Conservation (phyloP, 2,113 vertebrate species). For the Spheniscus mendiculus region DNA sequence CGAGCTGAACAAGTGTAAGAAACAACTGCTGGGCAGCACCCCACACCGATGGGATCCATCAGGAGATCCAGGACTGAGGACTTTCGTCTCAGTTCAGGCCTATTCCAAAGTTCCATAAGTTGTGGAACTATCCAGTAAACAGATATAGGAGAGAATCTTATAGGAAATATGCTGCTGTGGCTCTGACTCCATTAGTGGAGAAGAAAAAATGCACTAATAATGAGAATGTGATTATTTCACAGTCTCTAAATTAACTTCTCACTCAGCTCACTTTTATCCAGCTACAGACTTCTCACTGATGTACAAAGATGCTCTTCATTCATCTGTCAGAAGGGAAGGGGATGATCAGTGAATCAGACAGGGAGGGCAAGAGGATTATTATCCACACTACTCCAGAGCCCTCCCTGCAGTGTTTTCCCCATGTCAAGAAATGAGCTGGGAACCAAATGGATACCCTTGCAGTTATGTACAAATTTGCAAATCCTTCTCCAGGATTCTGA, state of each 20-base stretch:
- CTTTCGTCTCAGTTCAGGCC: background rate
- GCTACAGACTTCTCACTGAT: background rate
- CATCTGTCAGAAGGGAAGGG: background rate
- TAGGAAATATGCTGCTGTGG: background rate
- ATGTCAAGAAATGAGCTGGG: background rate
- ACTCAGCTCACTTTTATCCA: background rate
- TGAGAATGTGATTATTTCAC: background rate
- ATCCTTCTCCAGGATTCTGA: background rate
- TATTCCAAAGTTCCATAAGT: background rate
- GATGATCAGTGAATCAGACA: background rate
- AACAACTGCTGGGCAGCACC: background rate
- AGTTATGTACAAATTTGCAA: background rate
- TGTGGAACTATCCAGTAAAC: background rate
- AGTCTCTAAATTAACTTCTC: background rate
- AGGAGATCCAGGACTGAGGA: background rate
- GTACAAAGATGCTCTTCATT: background rate
- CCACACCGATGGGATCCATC: background rate
- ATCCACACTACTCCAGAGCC: background rate
- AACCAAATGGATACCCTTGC: background rate
- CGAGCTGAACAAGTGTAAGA: background rate
- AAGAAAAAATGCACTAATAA: background rate
- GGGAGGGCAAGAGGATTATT: background rate
- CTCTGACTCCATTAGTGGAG: background rate
- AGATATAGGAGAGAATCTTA: background rate
- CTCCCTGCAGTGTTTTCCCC: background rate